A percentile compares a stretch with the other conserved stretches of the same genome.
These are phyloP conservation scores for Podabrus alpinus DNA, from an alignment of 2,888 invertebrate species.

Conservation along the genomic window DNA sequence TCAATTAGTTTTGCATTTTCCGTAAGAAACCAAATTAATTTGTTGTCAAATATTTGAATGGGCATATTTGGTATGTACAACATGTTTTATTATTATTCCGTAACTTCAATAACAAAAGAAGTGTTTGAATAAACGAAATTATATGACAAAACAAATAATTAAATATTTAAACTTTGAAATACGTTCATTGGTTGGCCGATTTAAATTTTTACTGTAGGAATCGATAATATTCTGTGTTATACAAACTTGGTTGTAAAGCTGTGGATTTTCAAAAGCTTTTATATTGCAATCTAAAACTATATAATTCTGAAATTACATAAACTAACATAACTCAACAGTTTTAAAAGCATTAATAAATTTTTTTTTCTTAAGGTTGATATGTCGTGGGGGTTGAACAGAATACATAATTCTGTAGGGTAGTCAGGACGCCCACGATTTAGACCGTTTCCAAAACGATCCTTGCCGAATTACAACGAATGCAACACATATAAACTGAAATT, in stretches of 20 bases:
- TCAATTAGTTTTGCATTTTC: background rate
- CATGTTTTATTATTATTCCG: background rate
- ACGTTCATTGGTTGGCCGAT: background rate
- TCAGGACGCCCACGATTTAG: conserved; percentile 38
- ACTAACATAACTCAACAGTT: background rate
- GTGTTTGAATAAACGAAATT: background rate
- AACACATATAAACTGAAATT: conserved; percentile 47
- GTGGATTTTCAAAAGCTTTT: background rate
- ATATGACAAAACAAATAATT: background rate
- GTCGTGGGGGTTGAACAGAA: background rate
- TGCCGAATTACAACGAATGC: conserved; percentile 37
- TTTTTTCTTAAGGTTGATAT: background rate
- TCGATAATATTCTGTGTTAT: background rate
- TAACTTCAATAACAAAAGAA: background rate
- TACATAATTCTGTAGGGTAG: conserved; percentile 23
- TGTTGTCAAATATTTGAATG: background rate
- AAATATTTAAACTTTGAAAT: background rate
- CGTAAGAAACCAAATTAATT: background rate
- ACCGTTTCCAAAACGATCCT: conserved; percentile 38
- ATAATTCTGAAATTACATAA: background rate
- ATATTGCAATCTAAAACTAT: background rate
- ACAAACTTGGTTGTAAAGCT: no score
- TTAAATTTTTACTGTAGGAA: background rate
- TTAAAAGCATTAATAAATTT: background rate
- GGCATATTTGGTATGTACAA: background rate